A percentile compares a stretch with the other conserved stretches of the same genome.
These are phyloP conservation scores for Lacerta viridis DNA, from an alignment of 2,797 vertebrate species.

Conservation along the genomic window DNA sequence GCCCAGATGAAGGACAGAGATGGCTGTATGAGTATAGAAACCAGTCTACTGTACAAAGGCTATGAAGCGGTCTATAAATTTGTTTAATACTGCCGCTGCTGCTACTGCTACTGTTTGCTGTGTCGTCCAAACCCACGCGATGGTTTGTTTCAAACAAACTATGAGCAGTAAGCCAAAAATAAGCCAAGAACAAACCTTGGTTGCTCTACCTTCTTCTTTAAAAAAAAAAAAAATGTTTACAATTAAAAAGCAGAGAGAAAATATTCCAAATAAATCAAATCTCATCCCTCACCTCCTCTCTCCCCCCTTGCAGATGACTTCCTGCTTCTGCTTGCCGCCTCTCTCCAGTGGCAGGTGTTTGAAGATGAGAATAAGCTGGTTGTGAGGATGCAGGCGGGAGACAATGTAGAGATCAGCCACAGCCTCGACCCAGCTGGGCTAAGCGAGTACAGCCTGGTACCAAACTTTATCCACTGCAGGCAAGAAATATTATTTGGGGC, in stretches of 20 bases:
- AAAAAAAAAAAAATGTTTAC: background rate
- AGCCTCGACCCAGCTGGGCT: conserved; percentile 79
- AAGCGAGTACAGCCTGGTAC: conserved; percentile 79
- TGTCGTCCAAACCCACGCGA: too few species aligned
- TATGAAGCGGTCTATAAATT: too few species aligned
- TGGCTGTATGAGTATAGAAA: too few species aligned
- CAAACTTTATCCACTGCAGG: conserved; percentile 83
- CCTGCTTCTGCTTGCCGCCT: conserved; percentile 83
- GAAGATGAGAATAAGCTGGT: conserved; percentile 81
- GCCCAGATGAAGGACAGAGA: too few species aligned
- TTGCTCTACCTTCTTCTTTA: background rate
- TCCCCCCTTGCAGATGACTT: conserved; percentile 79
- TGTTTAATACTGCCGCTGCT: too few species aligned
- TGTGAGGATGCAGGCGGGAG: conserved; percentile 79
- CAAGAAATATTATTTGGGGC: conserved; percentile 38
- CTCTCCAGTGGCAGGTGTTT: conserved; percentile 86
- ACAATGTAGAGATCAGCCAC: conserved; percentile 82
- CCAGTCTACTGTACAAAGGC: too few species aligned
- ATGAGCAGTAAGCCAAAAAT: too few species aligned
- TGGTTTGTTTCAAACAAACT: too few species aligned
- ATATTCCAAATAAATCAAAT: background rate
- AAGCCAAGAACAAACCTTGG: too few species aligned
- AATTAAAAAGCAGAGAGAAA: background rate
- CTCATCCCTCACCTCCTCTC: background rate
- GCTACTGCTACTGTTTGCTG: too few species aligned